These are phyloP conservation scores for Sesia bembeciformis DNA, from an alignment of 2,888 invertebrate species.

Conservation along the genomic window DNA sequence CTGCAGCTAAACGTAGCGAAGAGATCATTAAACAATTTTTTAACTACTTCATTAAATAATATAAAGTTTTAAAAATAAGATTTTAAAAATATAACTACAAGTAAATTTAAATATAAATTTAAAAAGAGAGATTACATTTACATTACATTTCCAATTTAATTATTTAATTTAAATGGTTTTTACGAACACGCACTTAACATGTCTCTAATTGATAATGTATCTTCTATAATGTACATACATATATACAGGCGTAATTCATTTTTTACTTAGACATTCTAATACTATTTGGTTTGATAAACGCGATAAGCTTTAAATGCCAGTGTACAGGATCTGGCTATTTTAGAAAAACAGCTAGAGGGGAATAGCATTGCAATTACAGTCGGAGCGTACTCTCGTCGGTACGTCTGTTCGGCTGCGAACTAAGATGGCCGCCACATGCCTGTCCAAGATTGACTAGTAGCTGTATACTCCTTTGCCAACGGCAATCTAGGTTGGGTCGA, in stretches of 20 bases:
- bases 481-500: slow-evolving; percentile 56
- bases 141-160: no score
- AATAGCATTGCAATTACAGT: slow-evolving; percentile 64
- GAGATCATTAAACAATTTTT: no score
- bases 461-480: slow-evolving; percentile 55
- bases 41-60: no score
- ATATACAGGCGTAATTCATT: no score
- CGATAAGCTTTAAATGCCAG: background rate
- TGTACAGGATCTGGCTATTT: slow-evolving; percentile 24
- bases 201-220: no score
- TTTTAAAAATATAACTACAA: no score
- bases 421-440: slow-evolving; percentile 67
- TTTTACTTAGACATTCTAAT: background rate
- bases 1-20: background rate
- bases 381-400: slow-evolving; percentile 48
- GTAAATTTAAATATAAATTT: no score
- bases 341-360: slow-evolving; percentile 58
- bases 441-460: slow-evolving; percentile 68
- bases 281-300: background rate
- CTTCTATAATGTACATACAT: no score
- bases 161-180: no score
- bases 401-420: slow-evolving; percentile 40
- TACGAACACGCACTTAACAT: no score
- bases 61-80: no score
- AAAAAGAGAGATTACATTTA: no score